phyloP scores from a whole-genome alignment of 2,888 invertebrate genomes.

The Caenorhabditis doughertyi region DNA sequence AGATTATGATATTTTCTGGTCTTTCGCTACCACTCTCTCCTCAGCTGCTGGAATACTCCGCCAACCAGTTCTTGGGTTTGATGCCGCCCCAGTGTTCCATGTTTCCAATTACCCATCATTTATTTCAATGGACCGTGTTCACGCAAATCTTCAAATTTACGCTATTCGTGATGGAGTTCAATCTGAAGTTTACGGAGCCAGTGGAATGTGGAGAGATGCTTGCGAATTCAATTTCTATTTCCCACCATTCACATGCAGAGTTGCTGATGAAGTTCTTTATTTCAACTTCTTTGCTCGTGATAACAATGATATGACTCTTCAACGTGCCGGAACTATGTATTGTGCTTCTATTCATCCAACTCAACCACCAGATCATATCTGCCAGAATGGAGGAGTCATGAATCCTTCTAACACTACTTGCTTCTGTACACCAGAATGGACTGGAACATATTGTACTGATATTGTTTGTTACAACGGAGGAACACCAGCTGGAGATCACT shows the following conservation, averaged over 20 bases:
- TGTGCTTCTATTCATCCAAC: conserved; percentile 70
- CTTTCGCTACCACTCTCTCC: conserved; percentile 56
- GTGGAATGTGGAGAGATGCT: conserved; percentile 73
- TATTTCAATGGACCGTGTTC: conserved; percentile 62
- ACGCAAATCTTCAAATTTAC: conserved; percentile 70
- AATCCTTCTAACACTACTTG: conserved; percentile 72
- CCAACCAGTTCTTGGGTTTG: conserved; percentile 64
- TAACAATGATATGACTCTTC: conserved; percentile 68
- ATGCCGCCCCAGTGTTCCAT: conserved; percentile 61
- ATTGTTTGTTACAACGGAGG: conserved; percentile 76
- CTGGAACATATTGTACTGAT: conserved; percentile 72
- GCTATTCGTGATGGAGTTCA: conserved; percentile 67
- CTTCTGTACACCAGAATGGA: conserved; percentile 73
- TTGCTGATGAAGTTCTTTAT: conserved; percentile 73
- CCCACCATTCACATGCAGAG: conserved; percentile 73
- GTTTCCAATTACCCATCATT: conserved; percentile 64
- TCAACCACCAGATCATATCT: conserved; percentile 67
- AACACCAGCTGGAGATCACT: conserved; percentile 64
- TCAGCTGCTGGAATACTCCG: conserved; percentile 49
- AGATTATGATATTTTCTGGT: conserved; percentile 71
- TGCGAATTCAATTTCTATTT: conserved; percentile 77
- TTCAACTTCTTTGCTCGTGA: conserved; percentile 77
- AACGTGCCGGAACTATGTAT: conserved; percentile 76
- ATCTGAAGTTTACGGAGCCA: conserved; percentile 72
- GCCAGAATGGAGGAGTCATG: conserved; percentile 77